Conservation (phyloP, 92 coral and sea anemone genomes). For the Epizoanthus fatuus region DNA sequence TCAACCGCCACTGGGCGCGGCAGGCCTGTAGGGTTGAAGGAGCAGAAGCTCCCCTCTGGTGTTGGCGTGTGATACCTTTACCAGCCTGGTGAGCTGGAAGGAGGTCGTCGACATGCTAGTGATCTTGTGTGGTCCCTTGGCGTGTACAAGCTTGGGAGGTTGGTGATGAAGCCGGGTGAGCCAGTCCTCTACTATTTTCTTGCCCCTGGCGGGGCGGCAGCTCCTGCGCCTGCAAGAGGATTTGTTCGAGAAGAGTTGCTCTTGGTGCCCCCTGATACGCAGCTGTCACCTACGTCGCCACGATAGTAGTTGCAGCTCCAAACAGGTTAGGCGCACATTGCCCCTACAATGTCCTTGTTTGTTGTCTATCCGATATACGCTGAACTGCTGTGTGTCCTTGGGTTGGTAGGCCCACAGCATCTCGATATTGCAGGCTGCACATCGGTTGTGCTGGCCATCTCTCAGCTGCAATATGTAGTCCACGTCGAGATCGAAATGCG, state of each 20-base stretch:
- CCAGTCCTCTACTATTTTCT: not conserved
- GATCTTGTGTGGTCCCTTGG: not conserved
- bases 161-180: not conserved
- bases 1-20: fast-evolving
- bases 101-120: not conserved
- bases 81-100: not conserved
- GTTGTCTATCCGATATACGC: constrained; percentile 42
- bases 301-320: constrained; percentile 64
- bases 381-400: constrained; percentile 43
- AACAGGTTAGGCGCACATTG: constrained; percentile 34
- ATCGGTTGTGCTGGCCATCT: constrained; percentile 3
- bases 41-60: too few species aligned
- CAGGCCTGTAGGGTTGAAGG: not conserved
- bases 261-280: constrained; percentile 42
- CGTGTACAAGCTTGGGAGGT: not conserved
- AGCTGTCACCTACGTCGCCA: too few species aligned
- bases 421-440: constrained; percentile 41
- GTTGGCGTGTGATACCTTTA: too few species aligned
- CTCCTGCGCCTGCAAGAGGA: not conserved
- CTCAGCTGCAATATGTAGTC: not conserved
- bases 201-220: too few species aligned
- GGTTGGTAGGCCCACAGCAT: constrained; percentile 46
- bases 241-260: not conserved
- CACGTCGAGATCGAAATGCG: too few species aligned
- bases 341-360: constrained; percentile 22